Evolutionary conservation across 2,797 vertebrate species (phyloP).

Genomic region (Sebastes umbrosus): DNA sequence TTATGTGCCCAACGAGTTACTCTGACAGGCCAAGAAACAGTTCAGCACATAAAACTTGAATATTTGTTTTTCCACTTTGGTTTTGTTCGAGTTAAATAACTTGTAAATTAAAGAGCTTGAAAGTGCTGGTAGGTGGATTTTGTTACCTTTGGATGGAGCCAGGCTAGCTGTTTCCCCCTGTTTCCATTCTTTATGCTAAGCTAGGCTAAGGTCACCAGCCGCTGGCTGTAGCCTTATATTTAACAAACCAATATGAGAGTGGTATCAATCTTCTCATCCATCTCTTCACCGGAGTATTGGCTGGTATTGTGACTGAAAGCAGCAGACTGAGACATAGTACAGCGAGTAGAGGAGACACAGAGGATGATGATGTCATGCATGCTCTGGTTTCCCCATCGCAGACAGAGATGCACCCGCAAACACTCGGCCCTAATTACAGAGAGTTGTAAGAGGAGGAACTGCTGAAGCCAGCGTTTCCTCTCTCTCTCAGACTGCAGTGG

Average conservation of each 20-base stretch:
- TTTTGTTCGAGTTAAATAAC: not conserved
- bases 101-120: not conserved
- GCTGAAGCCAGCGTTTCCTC: conserved; percentile 79
- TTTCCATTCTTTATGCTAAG: not conserved
- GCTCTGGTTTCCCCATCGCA: conserved; percentile 81
- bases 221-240: not conserved
- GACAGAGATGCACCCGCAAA: conserved; percentile 68
- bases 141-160: not conserved
- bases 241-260: not conserved
- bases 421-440: conserved; percentile 72
- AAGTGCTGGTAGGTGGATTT: not conserved
- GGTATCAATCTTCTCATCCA: not conserved
- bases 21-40: no score
- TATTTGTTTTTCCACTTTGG: not conserved
- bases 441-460: conserved; percentile 72
- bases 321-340: conserved; percentile 17
- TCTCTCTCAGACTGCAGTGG: conserved; percentile 35
- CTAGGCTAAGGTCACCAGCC: not conserved
- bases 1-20: no score
- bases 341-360: conserved; percentile 23
- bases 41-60: not conserved
- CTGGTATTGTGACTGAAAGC: conserved; percentile 21
- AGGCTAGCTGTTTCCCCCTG: not conserved
- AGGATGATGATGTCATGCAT: conserved; percentile 64
- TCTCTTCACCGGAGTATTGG: not conserved